Percentiles rank a stretch among this genome's conserved stretches.
phyloP scores from a whole-genome alignment of 2,113 vertebrate species.

The Mesocricetus auratus region DNA sequence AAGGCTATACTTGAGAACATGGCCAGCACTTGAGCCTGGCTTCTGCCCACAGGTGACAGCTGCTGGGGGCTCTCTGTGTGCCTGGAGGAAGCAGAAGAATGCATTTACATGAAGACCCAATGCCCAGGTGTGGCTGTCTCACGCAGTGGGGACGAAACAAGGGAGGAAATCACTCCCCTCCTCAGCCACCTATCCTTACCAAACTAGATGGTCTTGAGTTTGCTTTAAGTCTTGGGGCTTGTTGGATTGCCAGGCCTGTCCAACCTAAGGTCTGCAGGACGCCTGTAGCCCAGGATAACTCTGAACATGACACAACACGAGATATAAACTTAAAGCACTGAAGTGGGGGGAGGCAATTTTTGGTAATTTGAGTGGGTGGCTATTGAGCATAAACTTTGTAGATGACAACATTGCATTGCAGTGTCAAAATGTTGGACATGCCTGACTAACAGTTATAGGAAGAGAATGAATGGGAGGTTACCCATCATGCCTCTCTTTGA shows the following conservation, averaged over 20 bases:
- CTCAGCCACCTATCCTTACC: conserved; percentile 63
- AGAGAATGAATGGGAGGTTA: conserved; percentile 39
- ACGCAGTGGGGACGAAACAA: conserved; percentile 16
- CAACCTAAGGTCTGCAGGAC: not conserved
- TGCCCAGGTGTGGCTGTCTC: not conserved
- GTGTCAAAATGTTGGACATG: not conserved
- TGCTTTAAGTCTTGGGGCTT: conserved; percentile 48
- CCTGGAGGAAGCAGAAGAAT: not conserved
- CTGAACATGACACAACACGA: not conserved
- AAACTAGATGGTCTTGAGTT: conserved; percentile 60
- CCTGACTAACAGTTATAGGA: not conserved
- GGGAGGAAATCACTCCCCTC: conserved; percentile 50
- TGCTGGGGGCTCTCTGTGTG: not conserved
- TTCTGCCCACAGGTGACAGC: not conserved
- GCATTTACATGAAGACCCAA: not conserved
- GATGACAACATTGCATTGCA: not conserved
- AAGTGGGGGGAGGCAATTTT: not conserved
- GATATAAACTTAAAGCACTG: not conserved
- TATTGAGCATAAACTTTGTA: not conserved
- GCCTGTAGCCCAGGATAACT: not conserved
- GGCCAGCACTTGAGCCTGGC: not conserved
- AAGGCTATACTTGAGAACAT: not conserved
- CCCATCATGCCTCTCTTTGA: not conserved
- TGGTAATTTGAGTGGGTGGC: not conserved
- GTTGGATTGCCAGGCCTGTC: not conserved